Percentiles rank a stretch among this genome's conserved stretches.
phyloP scores from a whole-genome alignment of 2,797 vertebrate genomes.

The Natrix natrix region DNA sequence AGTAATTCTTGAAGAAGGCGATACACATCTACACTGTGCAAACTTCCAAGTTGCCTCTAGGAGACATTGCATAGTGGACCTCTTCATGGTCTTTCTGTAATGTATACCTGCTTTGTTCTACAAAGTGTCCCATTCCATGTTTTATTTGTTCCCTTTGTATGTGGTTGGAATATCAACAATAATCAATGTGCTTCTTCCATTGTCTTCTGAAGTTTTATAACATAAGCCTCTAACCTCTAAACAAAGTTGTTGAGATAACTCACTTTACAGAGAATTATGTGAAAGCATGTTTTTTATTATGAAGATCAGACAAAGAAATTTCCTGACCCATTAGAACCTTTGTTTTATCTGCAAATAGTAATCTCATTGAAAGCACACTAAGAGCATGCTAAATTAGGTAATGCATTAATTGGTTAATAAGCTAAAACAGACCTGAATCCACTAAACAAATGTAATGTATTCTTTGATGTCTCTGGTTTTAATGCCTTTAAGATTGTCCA shows the following conservation, averaged over 20 bases:
- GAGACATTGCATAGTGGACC: not conserved
- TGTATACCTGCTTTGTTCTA: not conserved
- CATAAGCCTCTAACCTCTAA: not conserved
- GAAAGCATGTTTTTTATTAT: slow-evolving; percentile 67
- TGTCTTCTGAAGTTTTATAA: slow-evolving; percentile 11
- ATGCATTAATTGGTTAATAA: slow-evolving; percentile 72
- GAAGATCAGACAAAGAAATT: slow-evolving; percentile 64
- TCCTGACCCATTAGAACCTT: slow-evolving; percentile 56
- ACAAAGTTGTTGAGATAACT: slow-evolving; percentile 6
- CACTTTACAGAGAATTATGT: slow-evolving; percentile 18
- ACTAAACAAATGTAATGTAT: slow-evolving; percentile 44
- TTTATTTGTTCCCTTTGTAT: not conserved
- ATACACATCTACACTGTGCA: not conserved
- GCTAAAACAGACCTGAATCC: slow-evolving; percentile 64
- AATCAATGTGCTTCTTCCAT: not conserved
- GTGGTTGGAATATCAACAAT: not conserved
- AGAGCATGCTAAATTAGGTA: slow-evolving; percentile 67
- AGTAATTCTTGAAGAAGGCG: not conserved
- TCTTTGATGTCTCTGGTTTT: slow-evolving; percentile 58
- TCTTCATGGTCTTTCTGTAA: not conserved
- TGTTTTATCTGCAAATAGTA: slow-evolving; percentile 58
- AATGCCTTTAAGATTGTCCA: slow-evolving; percentile 39
- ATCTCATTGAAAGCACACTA: slow-evolving; percentile 58
- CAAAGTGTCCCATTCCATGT: not conserved
- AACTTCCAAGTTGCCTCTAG: not conserved